These are phyloP conservation scores for Rhagologus leucostigma DNA, from an alignment of 2,113 vertebrate species.

Conservation along the genomic window DNA sequence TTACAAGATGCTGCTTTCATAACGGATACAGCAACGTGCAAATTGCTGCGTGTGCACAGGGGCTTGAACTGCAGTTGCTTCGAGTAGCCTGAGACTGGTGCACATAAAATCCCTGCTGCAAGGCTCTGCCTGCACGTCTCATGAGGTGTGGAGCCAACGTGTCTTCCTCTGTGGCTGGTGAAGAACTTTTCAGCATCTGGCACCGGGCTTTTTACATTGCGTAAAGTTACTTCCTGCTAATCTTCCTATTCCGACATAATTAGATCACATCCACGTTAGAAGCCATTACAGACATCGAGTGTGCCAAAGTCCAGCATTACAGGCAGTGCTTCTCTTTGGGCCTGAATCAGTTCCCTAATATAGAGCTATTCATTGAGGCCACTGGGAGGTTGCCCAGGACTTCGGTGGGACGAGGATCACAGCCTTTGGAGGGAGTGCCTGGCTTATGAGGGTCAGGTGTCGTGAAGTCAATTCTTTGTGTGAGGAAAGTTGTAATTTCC, in stretches of 20 bases:
- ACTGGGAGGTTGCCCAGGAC: not conserved
- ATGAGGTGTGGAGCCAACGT: not conserved
- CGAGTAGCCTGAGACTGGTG: not conserved
- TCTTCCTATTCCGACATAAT: constrained; percentile 37
- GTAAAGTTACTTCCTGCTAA: constrained; percentile 46
- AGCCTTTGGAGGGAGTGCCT: constrained; percentile 46
- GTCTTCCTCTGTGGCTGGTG: not conserved
- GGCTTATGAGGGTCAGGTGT: constrained; percentile 32
- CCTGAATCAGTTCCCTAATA: not conserved
- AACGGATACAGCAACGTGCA: not conserved
- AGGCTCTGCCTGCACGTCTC: not conserved
- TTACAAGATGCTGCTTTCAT: not conserved
- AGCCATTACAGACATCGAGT: not conserved
- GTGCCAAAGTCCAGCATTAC: not conserved
- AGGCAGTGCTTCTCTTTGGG: not conserved
- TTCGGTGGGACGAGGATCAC: not conserved
- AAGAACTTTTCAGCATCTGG: not conserved
- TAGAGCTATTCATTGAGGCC: not conserved
- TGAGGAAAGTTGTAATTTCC: constrained; percentile 66
- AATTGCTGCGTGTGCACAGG: not conserved
- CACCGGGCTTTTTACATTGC: not conserved
- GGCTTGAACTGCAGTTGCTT: not conserved
- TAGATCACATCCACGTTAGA: constrained; percentile 4
- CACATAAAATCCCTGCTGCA: not conserved
- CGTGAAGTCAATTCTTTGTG: constrained; percentile 27